phyloP scores from a whole-genome alignment of 2,888 invertebrate genomes.

The Agonopterix heracliana region DNA sequence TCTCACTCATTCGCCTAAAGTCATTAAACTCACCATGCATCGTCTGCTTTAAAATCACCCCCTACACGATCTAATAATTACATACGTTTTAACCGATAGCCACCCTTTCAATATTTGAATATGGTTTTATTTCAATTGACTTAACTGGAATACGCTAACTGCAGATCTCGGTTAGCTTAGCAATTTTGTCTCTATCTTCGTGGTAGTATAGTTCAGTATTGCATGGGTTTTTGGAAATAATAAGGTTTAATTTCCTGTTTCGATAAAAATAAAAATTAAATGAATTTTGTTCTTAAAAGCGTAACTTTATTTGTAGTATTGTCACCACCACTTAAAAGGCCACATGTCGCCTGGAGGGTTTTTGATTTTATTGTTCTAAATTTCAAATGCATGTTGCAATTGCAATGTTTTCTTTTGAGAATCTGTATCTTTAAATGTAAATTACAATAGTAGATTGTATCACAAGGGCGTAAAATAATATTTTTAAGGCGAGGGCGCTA shows the following conservation, averaged over 20 bases:
- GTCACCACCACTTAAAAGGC: constrained; percentile 73
- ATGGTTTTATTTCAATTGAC: constrained; percentile 67
- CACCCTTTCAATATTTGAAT: constrained; percentile 67
- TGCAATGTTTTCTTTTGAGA: constrained; percentile 5
- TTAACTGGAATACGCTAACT: constrained; percentile 20
- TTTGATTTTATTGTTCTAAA: constrained; percentile 53
- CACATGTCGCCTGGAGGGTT: constrained; percentile 72
- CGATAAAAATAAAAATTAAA: constrained; percentile 33
- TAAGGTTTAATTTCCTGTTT: constrained; percentile 30
- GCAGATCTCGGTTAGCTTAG: background rate
- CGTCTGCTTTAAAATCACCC: constrained; percentile 48
- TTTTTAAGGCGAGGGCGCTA: too few relatives aligned
- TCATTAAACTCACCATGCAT: constrained; percentile 66
- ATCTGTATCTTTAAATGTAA: background rate
- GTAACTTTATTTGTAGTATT: constrained; percentile 73
- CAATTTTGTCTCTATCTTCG: constrained; percentile 6
- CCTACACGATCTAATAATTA: constrained; percentile 60
- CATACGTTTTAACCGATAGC: constrained; percentile 69
- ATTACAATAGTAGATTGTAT: too few relatives aligned
- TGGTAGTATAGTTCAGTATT: constrained; percentile 7
- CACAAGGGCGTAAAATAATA: too few relatives aligned
- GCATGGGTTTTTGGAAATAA: constrained; percentile 1
- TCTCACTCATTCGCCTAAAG: constrained; percentile 52
- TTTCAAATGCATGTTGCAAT: constrained; percentile 14
- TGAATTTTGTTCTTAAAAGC: constrained; percentile 60